Percentiles rank a stretch among this genome's conserved stretches.
Evolutionary conservation across 2,113 vertebrate genomes (phyloP).

Genomic region (Aphyosemion australe): DNA sequence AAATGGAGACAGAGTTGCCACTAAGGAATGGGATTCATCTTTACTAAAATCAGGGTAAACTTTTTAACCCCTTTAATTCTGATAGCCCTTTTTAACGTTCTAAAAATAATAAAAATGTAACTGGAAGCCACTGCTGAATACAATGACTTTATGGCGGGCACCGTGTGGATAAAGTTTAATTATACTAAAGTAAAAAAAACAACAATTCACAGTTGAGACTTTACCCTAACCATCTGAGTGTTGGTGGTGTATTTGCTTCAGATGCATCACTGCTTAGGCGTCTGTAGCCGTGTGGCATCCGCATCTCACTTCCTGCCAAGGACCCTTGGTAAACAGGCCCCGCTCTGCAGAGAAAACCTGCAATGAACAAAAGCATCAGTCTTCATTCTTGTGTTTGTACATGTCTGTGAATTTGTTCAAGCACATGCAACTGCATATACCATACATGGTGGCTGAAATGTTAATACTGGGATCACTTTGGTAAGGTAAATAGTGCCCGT

Average conservation of each 20-base stretch:
- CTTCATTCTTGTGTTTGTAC: conserved; percentile 5
- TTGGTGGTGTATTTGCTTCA: conserved; percentile 3
- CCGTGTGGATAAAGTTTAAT: background rate
- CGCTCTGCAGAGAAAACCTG: background rate
- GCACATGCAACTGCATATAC: background rate
- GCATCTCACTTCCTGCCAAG: conserved; percentile 5
- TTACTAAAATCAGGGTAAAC: no score
- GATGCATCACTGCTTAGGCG: background rate
- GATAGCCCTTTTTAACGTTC: no score
- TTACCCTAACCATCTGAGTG: background rate
- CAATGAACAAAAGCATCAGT: conserved; percentile 1
- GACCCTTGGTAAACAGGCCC: conserved; percentile 3
- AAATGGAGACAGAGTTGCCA: no score
- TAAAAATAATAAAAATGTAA: no score
- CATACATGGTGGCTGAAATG: background rate
- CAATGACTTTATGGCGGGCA: no score
- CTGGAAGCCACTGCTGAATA: no score
- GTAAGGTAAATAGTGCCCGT: background rate
- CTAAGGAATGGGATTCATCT: no score
- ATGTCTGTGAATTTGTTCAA: background rate
- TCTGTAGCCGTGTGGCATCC: background rate
- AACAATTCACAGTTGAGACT: no score
- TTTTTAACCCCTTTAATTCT: no score
- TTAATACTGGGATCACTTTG: background rate
- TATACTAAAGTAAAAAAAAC: background rate